Conservation (phyloP, 2,888 invertebrate genomes). For the Netelia inedita region DNA sequence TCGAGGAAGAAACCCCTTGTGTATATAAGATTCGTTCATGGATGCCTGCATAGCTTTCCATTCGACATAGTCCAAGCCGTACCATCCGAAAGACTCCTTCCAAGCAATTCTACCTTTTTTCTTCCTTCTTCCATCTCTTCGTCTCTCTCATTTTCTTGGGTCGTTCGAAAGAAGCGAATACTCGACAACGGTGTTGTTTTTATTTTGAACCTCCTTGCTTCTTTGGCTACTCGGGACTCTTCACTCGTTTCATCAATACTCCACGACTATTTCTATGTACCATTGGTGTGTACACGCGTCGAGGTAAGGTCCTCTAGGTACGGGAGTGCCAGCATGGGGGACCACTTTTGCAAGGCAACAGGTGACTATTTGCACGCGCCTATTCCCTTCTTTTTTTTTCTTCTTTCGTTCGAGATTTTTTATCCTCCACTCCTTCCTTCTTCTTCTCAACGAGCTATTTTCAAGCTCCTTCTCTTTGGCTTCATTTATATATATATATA, state of each 20-base stretch:
- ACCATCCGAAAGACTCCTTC: neutral
- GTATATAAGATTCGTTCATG: slow-evolving; percentile 35
- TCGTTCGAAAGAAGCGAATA: slow-evolving; percentile 32
- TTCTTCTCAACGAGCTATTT: slow-evolving; percentile 28
- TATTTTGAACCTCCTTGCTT: slow-evolving; percentile 17
- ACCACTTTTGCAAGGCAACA: slow-evolving; percentile 49
- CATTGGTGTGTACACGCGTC: no score
- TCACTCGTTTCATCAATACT: slow-evolving; percentile 39
- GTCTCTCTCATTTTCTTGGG: slow-evolving; percentile 32
- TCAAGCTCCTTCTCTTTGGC: slow-evolving; percentile 25
- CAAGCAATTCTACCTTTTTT: slow-evolving; percentile 4
- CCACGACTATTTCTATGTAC: neutral
- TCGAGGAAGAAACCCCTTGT: neutral
- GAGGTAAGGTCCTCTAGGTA: no score
- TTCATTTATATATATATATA: slow-evolving; percentile 2
- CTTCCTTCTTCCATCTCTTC: slow-evolving; percentile 70
- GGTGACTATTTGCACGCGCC: slow-evolving; percentile 57
- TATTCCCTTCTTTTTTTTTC: slow-evolving; percentile 38
- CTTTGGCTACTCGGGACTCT: slow-evolving; percentile 37
- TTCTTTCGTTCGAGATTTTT: slow-evolving; percentile 35
- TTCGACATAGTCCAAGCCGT: slow-evolving; percentile 14
- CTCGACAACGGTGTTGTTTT: slow-evolving; percentile 42
- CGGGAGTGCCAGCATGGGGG: neutral
- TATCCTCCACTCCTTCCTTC: slow-evolving; percentile 36
- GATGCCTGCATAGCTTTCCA: slow-evolving; percentile 36